A percentile compares a stretch with the other conserved stretches of the same genome.
These are phyloP conservation scores for Scelioninae gen. 1 DNA, from an alignment of 2,888 invertebrate species.

Conservation along the genomic window DNA sequence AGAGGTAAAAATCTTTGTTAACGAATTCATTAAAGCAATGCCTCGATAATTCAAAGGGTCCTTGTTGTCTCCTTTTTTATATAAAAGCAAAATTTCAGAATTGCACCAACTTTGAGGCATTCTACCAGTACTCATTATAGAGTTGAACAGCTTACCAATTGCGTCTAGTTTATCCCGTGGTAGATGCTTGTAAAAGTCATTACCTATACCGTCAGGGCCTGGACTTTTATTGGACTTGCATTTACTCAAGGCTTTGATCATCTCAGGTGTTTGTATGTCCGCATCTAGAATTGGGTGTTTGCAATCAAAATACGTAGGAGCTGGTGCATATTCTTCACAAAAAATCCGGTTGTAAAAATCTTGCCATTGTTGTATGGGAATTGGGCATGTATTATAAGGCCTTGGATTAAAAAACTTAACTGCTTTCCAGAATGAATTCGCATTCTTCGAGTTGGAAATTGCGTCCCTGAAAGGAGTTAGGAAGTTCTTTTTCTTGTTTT, in stretches of 20 bases:
- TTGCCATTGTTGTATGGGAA: constrained; percentile 5
- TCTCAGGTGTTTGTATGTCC: too few species aligned
- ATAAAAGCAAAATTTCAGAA: background rate
- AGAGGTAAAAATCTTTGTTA: background rate
- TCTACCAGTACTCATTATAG: background rate
- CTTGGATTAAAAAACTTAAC: constrained; percentile 14
- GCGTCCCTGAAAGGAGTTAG: background rate
- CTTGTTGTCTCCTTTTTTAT: background rate
- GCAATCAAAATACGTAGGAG: background rate
- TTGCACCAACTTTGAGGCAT: background rate
- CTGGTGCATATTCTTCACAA: background rate
- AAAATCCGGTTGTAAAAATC: background rate
- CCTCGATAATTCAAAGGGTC: background rate
- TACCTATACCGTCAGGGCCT: constrained; percentile 22
- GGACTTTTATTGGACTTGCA: constrained; percentile 14
- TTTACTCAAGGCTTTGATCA: background rate
- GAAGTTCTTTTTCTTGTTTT: too few species aligned
- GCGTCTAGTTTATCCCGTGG: background rate
- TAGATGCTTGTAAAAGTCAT: constrained; percentile 20
- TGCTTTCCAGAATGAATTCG: constrained; percentile 7
- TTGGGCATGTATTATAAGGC: background rate
- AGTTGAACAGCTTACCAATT: background rate
- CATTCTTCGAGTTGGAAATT: background rate
- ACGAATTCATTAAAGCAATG: background rate
- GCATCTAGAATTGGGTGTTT: background rate